Evolutionary conservation across 1,140 invertebrate species (phyloP).

Genomic region (Pomacea maculata): DNA sequence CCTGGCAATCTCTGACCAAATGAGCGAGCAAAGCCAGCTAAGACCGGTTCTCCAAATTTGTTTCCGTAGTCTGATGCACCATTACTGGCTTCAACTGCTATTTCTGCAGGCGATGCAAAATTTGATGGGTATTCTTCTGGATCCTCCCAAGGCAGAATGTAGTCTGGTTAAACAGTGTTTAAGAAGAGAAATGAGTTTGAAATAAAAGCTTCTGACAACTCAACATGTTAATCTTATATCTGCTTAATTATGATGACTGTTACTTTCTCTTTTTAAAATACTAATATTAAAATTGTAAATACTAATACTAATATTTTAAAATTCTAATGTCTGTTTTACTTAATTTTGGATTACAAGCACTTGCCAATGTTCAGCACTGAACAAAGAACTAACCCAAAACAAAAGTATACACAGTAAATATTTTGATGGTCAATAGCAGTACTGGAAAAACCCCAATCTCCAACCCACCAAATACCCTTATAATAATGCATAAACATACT

Average conservation of each 20-base stretch:
- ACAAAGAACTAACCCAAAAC: too few species aligned
- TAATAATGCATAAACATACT: too few species aligned
- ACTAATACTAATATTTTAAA: background rate
- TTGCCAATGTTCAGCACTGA: too few species aligned
- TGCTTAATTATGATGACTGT: too few species aligned
- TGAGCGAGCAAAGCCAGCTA: conserved; percentile 89
- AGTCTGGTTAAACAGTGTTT: conserved; percentile 68
- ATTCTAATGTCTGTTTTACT: background rate
- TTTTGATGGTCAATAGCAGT: too few species aligned
- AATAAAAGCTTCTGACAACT: background rate
- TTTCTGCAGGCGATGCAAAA: conserved; percentile 84
- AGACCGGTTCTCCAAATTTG: conserved; percentile 97
- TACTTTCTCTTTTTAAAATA: background rate
- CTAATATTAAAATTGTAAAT: too few species aligned
- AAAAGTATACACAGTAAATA: too few species aligned
- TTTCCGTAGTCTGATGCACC: conserved; percentile 99
- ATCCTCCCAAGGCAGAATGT: conserved; percentile 89
- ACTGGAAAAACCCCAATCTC: too few species aligned
- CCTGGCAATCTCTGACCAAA: conserved; percentile 80
- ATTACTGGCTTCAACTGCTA: conserved; percentile 93
- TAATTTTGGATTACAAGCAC: too few species aligned
- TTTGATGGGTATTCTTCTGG: conserved; percentile 83
- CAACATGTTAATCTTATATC: background rate
- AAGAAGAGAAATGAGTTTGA: background rate
- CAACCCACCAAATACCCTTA: too few species aligned